Evolutionary conservation across 2,797 vertebrate genomes (phyloP).

Genomic region (Coendou prehensilis): DNA sequence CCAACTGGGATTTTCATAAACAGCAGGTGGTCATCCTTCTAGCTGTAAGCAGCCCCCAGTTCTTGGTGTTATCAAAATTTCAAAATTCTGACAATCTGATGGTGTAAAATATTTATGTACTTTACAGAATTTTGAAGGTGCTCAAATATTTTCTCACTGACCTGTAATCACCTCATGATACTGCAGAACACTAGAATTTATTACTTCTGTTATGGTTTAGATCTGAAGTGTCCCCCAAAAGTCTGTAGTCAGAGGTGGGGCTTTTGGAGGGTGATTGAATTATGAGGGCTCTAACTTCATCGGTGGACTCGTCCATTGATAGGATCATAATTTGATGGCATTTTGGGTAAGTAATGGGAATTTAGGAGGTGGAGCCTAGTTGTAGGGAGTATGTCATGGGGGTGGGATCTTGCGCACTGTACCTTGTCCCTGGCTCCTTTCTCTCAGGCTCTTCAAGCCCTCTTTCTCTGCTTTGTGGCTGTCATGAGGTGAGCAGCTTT

Average conservation of each 20-base stretch:
- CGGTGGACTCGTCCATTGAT: neutral
- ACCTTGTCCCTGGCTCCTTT: neutral
- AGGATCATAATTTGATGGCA: neutral
- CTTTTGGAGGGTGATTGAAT: neutral
- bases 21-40: neutral
- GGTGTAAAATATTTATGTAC: slow-evolving; percentile 2
- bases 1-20: neutral
- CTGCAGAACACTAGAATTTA: neutral
- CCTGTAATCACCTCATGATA: neutral
- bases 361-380: neutral
- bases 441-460: neutral
- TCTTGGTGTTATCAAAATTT: neutral
- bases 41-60: neutral
- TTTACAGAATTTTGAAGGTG: neutral
- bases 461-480: neutral
- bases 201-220: neutral
- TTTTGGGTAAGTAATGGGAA: neutral
- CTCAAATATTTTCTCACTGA: neutral
- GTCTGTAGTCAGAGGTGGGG: neutral
- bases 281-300: neutral
- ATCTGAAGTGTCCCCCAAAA: neutral
- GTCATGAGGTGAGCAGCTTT: neutral
- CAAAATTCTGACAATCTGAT: neutral
- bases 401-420: neutral
- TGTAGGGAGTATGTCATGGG: neutral